A percentile compares a stretch with the other conserved stretches of the same genome.
phyloP scores from a whole-genome alignment of 2,113 vertebrate genomes.

The Anguilla japonica region DNA sequence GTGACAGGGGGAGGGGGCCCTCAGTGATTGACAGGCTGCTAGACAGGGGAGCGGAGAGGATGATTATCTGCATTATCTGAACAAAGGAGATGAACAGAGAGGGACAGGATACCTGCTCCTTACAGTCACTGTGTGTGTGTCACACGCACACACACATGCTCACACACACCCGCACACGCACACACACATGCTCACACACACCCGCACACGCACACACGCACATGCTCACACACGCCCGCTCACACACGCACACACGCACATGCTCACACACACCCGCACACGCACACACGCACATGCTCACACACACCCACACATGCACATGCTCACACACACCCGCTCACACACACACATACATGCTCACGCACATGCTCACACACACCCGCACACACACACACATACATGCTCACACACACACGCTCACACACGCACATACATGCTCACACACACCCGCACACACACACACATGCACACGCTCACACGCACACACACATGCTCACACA shows the following conservation, averaged over 20 bases:
- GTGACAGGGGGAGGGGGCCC: conserved; percentile 25
- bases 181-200: no score
- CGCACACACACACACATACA: background rate
- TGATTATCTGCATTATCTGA: conserved; percentile 30
- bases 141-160: background rate
- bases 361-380: background rate
- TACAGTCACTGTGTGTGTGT: no score
- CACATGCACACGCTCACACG: background rate
- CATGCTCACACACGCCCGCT: no score
- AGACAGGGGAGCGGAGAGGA: conserved; percentile 28
- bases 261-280: no score
- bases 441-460: background rate
- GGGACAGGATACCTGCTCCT: background rate
- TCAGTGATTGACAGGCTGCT: conserved; percentile 37
- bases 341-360: background rate
- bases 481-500: background rate
- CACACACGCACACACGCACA: no score
- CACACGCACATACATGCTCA: no score
- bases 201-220: no score
- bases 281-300: background rate
- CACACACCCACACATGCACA: background rate
- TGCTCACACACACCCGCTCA: background rate
- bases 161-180: no score
- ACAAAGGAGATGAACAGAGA: conserved; percentile 31
- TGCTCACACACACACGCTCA: background rate